Evolutionary conservation across 2,888 invertebrate genomes (phyloP).

Genomic region (Melitaea athalia): DNA sequence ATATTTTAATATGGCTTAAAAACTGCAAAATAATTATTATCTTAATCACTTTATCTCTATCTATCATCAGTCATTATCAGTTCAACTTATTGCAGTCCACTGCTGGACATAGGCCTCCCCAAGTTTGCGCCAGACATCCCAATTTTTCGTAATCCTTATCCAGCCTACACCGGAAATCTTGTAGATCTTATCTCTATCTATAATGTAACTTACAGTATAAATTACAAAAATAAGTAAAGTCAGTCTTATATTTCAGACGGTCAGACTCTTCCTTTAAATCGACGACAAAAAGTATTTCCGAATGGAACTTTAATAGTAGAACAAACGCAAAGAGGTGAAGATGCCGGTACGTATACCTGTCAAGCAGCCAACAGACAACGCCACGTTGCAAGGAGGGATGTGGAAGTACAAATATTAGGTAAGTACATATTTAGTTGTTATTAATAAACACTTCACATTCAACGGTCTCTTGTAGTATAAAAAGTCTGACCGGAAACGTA

Average conservation of each 20-base stretch:
- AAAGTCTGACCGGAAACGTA: too few relatives aligned
- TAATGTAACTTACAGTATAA: background rate
- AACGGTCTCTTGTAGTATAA: too few relatives aligned
- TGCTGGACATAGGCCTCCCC: too few relatives aligned
- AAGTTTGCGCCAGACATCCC: too few relatives aligned
- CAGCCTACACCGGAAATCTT: background rate
- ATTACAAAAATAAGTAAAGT: background rate
- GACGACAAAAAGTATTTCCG: constrained; percentile 91
- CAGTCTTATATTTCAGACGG: constrained; percentile 83
- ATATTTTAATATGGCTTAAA: constrained; percentile 9
- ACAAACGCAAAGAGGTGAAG: constrained; percentile 91
- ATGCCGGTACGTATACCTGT: constrained; percentile 95
- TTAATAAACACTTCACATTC: background rate
- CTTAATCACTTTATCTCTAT: too few relatives aligned
- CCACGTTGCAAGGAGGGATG: constrained; percentile 88
- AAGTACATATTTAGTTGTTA: constrained; percentile 16
- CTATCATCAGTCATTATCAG: too few relatives aligned
- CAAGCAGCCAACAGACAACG: constrained; percentile 93
- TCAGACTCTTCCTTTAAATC: constrained; percentile 91
- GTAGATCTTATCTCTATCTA: background rate
- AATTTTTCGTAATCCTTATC: too few relatives aligned
- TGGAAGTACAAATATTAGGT: constrained; percentile 89
- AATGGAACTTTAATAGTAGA: constrained; percentile 94
- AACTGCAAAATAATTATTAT: background rate
- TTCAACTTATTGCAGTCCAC: too few relatives aligned